Evolutionary conservation across 2,888 invertebrate genomes (phyloP), one percentile per base, ranked within the genome.

Genomic region (Mantis religiosa): DNA sequence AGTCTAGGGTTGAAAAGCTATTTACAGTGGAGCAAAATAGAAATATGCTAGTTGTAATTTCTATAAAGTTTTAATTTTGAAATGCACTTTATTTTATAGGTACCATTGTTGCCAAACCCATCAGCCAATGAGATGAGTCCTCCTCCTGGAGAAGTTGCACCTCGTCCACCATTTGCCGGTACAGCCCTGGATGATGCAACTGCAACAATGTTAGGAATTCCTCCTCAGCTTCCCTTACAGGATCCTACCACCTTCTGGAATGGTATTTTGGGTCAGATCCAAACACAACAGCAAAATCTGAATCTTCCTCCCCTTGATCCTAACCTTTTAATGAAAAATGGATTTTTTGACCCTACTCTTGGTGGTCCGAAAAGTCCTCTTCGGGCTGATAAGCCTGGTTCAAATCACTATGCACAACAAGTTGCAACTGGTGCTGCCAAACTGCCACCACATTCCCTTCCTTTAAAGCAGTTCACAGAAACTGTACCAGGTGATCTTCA

Each of bases 81-180:
- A 41, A 41, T 41, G 41, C 3, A 71, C 20, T 20, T 71, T 71
- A 20, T 20, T 71, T 71, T 71, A 1, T 91, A 92, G 92, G 92
- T 92, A 87, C 92, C 92, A 14, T 90, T 92, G 83, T 91, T 92
- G 84, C 92, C 92, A 84, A 92, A 92, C 88, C 92, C 92, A 83
- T 91, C 92, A 30, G 90, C 90, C 30, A 87, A 89, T 14, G 90
- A 89, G 14, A 87, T 91, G 83, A 91, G 91, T 88, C 91, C 91
- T 25, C 91, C 91, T 20, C 91, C 91, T 2, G 91, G 90, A 28
- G 91, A 91, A 89, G 91, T 91, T 6, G 90, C 91, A 9, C 90
- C 91, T 34, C 83, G 89, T 28, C 27, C 90, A 86, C 87, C 90
- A 87, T 91, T 90, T 87, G 83, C 90, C 7, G 88, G 82, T 30